Percentiles rank a stretch among this genome's conserved stretches.
These are phyloP conservation scores for Campylorhamphus procurvoides DNA, from an alignment of 2,113 vertebrate species.

Conservation along the genomic window DNA sequence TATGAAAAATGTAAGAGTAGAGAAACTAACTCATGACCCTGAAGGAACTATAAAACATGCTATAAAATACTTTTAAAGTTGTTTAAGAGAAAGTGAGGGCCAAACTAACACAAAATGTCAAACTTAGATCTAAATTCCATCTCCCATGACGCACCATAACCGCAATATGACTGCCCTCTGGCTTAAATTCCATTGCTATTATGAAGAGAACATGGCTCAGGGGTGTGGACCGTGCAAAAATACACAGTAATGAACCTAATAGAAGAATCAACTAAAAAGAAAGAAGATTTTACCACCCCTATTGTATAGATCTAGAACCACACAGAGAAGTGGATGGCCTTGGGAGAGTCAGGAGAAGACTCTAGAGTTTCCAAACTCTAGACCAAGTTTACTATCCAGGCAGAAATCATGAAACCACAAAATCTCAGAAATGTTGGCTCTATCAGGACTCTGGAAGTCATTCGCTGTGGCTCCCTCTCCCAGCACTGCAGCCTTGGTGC, in stretches of 20 bases:
- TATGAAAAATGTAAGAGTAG: background rate
- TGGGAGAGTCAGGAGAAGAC: background rate
- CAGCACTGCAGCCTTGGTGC: too few relatives aligned
- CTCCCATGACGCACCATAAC: background rate
- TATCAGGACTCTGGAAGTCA: background rate
- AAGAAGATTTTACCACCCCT: background rate
- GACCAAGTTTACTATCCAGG: background rate
- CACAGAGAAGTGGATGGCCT: background rate
- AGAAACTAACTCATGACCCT: background rate
- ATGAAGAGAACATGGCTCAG: background rate
- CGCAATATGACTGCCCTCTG: background rate
- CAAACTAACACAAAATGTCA: background rate
- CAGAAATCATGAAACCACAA: background rate
- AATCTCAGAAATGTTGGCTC: background rate
- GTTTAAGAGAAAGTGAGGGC: background rate
- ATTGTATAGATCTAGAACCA: background rate
- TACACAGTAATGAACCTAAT: background rate
- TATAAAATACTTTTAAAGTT: conserved; percentile 13
- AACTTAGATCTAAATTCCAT: background rate
- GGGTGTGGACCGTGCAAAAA: background rate
- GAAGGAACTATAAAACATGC: background rate
- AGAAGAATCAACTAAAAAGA: background rate
- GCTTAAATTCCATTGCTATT: background rate
- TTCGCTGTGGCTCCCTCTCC: background rate
- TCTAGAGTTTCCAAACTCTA: background rate